phyloP scores from a whole-genome alignment of 2,888 invertebrate species.

The Cataglyphis altisquamis region DNA sequence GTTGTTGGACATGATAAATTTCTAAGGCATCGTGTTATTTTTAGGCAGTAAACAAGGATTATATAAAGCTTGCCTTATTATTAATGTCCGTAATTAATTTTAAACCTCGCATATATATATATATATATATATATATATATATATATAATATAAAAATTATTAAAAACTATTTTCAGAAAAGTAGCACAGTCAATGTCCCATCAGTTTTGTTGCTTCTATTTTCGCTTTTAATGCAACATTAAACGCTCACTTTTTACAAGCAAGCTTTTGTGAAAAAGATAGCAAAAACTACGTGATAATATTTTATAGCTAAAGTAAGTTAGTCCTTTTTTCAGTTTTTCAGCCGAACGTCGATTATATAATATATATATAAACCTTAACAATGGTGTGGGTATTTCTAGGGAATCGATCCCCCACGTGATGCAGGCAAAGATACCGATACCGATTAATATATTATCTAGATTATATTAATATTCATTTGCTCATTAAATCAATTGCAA shows the following conservation, averaged over 20 bases:
- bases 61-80: neutral
- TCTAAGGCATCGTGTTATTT: no score
- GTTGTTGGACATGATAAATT: slow-evolving; percentile 2
- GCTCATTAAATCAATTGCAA: neutral
- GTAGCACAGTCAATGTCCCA: neutral
- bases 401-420: no score
- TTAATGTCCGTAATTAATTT: neutral
- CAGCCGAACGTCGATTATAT: neutral
- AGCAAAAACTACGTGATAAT: neutral
- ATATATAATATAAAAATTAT: neutral
- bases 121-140: neutral
- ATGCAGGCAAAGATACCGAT: neutral
- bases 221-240: neutral
- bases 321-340: neutral
- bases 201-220: neutral
- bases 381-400: no score
- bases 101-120: neutral
- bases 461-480: neutral
- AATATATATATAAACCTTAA: neutral
- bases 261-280: slow-evolving; percentile 1
- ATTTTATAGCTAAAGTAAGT: neutral
- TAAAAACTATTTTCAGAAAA: neutral
- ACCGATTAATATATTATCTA: neutral
- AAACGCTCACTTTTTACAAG: neutral
- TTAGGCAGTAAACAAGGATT: neutral